Evolutionary conservation across 2,888 invertebrate genomes (phyloP), one percentile per base, ranked within the genome.

Genomic region (Halocaridina rubra): DNA sequence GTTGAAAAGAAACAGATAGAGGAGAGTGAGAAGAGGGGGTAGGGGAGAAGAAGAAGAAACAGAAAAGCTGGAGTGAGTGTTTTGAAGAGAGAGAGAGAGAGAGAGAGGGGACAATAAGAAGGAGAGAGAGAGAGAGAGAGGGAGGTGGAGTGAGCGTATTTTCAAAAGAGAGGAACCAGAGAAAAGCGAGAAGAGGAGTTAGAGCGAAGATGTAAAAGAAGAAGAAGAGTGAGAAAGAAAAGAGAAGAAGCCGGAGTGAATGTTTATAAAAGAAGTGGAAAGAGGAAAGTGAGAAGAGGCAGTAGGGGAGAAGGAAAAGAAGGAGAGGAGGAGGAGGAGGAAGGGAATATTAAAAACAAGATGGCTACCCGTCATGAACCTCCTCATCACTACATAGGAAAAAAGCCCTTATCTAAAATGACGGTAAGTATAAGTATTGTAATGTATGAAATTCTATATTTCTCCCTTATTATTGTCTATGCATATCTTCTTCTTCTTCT

Each of bases 341-440:
- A 19, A 19, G 53, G 53, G 10, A 53, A n/a, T n/a, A n/a, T n/a
- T n/a, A n/a, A n/a, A n/a, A 77, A 64, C 80, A 80, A 30, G 19
- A 74, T 80, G 74, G 80, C 80, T 57, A 80, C 80, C n/a, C 74
- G 72, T 57, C 80, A 80, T 64, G 57, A 80, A 57, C 80, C 64
- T 32, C 74, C 80, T 16, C 61, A 57, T 39, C 80, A 80, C 32
- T 39, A 74, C 39, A 59, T 29, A 27, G 79, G 46, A 22, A 80
- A 59, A 72, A 80, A 80, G 61, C 61, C 80, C 74, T 80, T 80
- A 72, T 59, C 61, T 19, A 80, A 74, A 24, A 24, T 74, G 39
- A 32, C 80, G 74, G 80, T 80, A 24, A 74, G 80, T 79, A 19
- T n/a, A 53, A 13, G 4, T 10, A n/a, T n/a, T n/a, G n/a, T n/a